Base-by-base conservation (phyloP, 2,888 invertebrate genomes). In the Colostygia pectinataria region DNA sequence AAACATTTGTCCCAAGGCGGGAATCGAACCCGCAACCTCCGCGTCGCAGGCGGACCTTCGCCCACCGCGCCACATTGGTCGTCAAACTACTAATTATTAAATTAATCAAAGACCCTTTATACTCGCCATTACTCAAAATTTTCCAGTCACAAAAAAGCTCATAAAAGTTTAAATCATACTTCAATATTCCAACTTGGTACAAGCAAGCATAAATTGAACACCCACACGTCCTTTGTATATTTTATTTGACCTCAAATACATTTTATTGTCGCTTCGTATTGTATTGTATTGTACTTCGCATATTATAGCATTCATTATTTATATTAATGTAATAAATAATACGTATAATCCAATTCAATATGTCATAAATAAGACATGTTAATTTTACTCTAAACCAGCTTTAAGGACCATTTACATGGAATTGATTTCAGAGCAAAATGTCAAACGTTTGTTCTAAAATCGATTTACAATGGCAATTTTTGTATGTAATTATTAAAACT, bases 161-260 rank as follows among this genome's bases (percentile, higher is more conserved):
- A n/a, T n/a, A n/a, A n/a, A n/a, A n/a, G n/a, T n/a, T 36, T 36
- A 31, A 40, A 38, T 27, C 20, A 28, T 29, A 33, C 28, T 9
- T 33, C 39, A 10, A 36, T 38, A 20, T 20, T 27, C 34, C 20
- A 20, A 20, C 42, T 55, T 37, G 24, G 14, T 47, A 13, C 27
- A 32, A 24, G 13, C 37, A 15, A n/a, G n/a, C n/a, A 50, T 47
- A 37, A 38, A 55, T 53, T 39, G 31, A 37, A 18, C 31, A 3
- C 52, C 42, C 34, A 46, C 46, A 9, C 31, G 34, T 42, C 34
- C 38, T 41, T 44, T 53, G 40, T 49, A 43, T 14, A 27, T 23
- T 32, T 43, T 44, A 36, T 46, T 52, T 31, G 42, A 49, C 42
- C 43, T 40, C 32, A 33, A 47, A 32, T 31, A 27, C 8, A 33